Percentiles rank a stretch among this genome's conserved stretches.
Evolutionary conservation across 2,113 vertebrate species (phyloP).

Genomic region (Crypturellus undulatus): DNA sequence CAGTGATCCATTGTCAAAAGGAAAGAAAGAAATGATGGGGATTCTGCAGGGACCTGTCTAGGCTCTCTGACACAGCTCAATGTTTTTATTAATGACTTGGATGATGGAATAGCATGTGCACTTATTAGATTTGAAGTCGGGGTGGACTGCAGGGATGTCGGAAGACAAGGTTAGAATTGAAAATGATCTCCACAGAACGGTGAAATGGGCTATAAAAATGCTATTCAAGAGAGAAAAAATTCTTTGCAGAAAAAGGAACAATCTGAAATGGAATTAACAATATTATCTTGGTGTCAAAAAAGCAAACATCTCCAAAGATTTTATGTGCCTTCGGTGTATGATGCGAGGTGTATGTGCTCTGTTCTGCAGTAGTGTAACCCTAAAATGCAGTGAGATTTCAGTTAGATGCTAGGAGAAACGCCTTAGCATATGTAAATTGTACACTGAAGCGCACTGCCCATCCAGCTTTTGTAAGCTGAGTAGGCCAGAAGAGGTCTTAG

Average conservation of each 20-base stretch:
- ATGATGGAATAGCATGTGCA: background rate
- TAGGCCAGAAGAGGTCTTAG: background rate
- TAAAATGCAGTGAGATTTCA: background rate
- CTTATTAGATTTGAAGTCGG: background rate
- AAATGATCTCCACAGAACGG: background rate
- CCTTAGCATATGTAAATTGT: background rate
- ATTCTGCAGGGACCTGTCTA: background rate
- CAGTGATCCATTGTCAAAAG: background rate
- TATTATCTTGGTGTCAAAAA: background rate
- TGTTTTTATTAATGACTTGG: background rate
- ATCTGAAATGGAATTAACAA: background rate
- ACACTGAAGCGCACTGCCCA: background rate
- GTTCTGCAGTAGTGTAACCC: background rate
- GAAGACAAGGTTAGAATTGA: background rate
- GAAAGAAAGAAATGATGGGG: background rate
- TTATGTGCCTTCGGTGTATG: rapidly evolving
- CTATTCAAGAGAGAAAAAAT: background rate
- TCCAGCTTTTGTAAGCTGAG: background rate
- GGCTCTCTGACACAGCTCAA: background rate
- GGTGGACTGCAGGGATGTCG: background rate
- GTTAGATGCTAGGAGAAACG: background rate
- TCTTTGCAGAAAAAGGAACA: background rate
- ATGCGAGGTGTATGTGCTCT: background rate
- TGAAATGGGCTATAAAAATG: background rate
- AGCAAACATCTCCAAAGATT: background rate